Evolutionary conservation across 2,113 vertebrate genomes (phyloP), one percentile per base, ranked within the genome.

Genomic region (Tupaia chinensis): DNA sequence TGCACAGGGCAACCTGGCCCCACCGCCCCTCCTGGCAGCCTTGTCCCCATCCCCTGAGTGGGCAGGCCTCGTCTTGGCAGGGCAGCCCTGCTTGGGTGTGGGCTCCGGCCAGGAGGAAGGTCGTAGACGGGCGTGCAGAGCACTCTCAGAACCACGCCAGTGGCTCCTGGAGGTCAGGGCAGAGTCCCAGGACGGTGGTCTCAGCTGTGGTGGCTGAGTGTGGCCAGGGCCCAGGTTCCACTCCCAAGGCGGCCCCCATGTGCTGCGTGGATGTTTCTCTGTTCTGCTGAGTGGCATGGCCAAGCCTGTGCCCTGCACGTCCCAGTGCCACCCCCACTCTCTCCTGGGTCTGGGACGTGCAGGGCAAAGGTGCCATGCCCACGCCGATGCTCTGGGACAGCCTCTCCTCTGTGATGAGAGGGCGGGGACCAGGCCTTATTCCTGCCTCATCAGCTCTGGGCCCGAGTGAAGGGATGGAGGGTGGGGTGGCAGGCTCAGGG

Each of bases 1-100:
- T 10, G 10, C 11, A 29, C 2, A 1, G 11, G 0, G n/a, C 20
- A 10, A 58, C 16, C 4, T 0, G 20, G 22, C 27, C 16, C 3
- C 4, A 29, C 56, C 1, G 29, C 27, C 5, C 29, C 25, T 29
- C 44, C 23, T 0, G 0, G 32, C 58, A 7, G 9, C 2, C 23
- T 63, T 9, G 2, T 0, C 9, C 25, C 13, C 19, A 8, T 77
- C n/a, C 66, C 63, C 32, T 0, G 7, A 23, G 65, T 0, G 17
- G 27, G 1, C 1, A 11, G 58, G 56, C 17, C 66, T 58, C 4
- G 32, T 13, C 22, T 14, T 5, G 63, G 77, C 5, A 34, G 5
- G 63, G 77, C 5, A 34, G 56, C 60, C 20, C 19, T 10, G 5
- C 25, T 23, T 1, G 85, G 72, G 9, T 4, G 0, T 9, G 27